Evolutionary conservation across 2,888 invertebrate genomes (phyloP), one percentile per base, ranked within the genome.

Genomic region (Cantharis rustica): DNA sequence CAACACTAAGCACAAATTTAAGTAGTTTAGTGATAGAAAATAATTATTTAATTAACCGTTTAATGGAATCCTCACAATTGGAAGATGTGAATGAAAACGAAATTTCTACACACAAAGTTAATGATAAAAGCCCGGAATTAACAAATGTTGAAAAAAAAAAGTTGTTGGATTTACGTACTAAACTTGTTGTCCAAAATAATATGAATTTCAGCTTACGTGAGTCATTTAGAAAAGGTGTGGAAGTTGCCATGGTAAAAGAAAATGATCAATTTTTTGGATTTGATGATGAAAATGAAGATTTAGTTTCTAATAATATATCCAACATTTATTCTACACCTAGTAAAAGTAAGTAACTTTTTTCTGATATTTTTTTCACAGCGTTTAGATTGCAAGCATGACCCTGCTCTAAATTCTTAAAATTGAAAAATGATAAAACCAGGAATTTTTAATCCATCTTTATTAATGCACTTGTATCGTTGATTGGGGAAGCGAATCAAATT

Each of bases 191-290:
- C 1, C 26, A 16, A 63, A 61, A 64, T 11, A 74, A 71, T 70
- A 20, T 69, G 16, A 31, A 79, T 27, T 80, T 71, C 31, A 75
- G 20, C n/a, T 20, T 66, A 20, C 5, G 16, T 20, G 61, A 16
- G 16, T 68, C 68, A 1, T 20, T 15, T 61, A 16, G 66, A 47
- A 72, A 68, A 20, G 15, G 27, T 72, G 61, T 31, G 7, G 47
- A 47, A 20, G 27, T 20, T 3, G 27, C n/a, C 1, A 20, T 17
- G 0, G n/a, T 10, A 15, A 23, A 47, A 66, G 72, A 31, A 11
- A 16, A 15, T 27, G 73, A 73, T 69, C 61, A 10, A 3, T 73
- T 16, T 26, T 73, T 73, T 73, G 73, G 73, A 16, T 73, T 73
- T 31, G 69, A 27, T 62, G 73, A 69, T 27, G 63, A 23, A 17